phyloP scores from a whole-genome alignment of 2,113 vertebrate genomes.

The Anoura caudifer region DNA sequence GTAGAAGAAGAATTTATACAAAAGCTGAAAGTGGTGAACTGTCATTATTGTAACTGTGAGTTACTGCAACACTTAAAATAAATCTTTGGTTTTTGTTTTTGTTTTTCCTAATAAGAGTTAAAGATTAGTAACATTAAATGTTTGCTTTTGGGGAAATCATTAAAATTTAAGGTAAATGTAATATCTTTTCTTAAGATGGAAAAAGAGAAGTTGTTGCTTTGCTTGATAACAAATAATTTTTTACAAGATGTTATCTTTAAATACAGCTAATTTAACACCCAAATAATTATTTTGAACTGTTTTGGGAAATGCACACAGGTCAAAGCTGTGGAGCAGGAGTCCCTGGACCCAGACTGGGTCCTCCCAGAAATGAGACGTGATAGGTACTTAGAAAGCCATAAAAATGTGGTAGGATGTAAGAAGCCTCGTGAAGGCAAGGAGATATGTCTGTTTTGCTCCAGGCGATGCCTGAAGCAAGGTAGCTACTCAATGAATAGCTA shows the following conservation, averaged over 20 bases:
- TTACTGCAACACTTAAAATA: not conserved
- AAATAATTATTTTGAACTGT: not conserved
- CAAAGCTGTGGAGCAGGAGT: not conserved
- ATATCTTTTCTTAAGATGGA: not conserved
- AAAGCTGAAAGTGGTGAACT: not conserved
- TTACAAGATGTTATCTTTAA: not conserved
- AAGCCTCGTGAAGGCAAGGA: not conserved
- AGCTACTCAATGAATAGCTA: not conserved
- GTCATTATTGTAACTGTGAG: not conserved
- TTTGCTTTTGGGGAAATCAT: not conserved
- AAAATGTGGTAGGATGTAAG: not conserved
- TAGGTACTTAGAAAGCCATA: not conserved
- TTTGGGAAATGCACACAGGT: not conserved
- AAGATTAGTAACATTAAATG: not conserved
- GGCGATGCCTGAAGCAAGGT: not conserved
- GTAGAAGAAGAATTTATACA: not conserved
- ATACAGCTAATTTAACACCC: not conserved
- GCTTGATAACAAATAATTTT: not conserved
- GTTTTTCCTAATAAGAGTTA: not conserved
- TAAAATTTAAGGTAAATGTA: not conserved
- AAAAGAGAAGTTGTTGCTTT: not conserved
- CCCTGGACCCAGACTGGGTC: not conserved
- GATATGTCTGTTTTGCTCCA: not conserved
- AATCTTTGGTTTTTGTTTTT: not conserved
- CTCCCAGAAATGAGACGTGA: not conserved